These are phyloP conservation scores for Tachypleus tridentatus DNA, from an alignment of 1,140 invertebrate species.

Conservation along the genomic window DNA sequence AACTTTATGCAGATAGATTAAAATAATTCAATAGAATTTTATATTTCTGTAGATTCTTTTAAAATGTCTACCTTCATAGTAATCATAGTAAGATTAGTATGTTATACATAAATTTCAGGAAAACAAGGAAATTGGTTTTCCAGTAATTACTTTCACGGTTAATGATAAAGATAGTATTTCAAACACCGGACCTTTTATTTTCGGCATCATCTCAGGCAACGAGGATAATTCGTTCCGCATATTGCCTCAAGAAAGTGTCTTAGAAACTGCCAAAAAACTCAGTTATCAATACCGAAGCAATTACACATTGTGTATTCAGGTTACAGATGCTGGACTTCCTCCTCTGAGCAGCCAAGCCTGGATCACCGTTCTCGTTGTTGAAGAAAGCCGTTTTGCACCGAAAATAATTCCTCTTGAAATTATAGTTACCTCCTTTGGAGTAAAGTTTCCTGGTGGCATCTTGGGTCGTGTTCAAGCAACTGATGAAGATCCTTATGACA, in stretches of 20 bases:
- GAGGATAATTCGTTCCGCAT: conserved; percentile 65
- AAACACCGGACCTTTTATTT: conserved; percentile 80
- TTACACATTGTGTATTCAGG: conserved; percentile 71
- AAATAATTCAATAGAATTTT: no score
- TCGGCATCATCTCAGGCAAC: conserved; percentile 73
- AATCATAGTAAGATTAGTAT: no score
- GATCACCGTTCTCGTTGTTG: conserved; percentile 70
- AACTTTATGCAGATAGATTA: no score
- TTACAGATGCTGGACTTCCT: conserved; percentile 88
- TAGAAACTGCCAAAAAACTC: conserved; percentile 76
- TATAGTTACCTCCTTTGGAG: conserved; percentile 64
- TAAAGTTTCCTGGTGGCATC: conserved; percentile 79
- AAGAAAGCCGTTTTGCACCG: conserved; percentile 89
- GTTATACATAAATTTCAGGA: conserved; percentile 3
- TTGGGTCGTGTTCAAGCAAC: conserved; percentile 76
- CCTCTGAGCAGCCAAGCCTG: conserved; percentile 75
- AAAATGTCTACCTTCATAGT: no score
- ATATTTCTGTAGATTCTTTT: no score
- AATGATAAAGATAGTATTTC: conserved; percentile 74
- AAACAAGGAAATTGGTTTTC: conserved; percentile 9
- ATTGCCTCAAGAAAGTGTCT: conserved; percentile 60
- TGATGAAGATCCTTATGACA: conserved; percentile 86
- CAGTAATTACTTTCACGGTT: conserved; percentile 66
- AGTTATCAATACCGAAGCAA: conserved; percentile 69
- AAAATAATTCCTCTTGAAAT: conserved; percentile 74